Conservation (phyloP, 2,113 vertebrate genomes). For the Corythoichthys haematopterus region DNA sequence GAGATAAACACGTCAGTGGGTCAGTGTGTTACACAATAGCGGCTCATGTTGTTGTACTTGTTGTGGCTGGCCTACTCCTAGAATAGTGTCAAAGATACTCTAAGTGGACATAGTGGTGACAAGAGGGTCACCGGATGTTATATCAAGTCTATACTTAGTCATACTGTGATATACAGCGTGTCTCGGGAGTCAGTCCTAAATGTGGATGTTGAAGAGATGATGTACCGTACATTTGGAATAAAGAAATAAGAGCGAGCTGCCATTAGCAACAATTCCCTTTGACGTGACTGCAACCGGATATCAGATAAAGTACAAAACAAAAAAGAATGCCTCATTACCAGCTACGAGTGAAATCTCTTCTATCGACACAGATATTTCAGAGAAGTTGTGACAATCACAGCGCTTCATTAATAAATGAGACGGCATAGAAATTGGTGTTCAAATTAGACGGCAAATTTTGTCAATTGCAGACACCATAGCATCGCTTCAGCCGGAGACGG, state of each 20-base stretch:
- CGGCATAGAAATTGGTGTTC: neutral
- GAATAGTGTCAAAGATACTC: slow-evolving; percentile 45
- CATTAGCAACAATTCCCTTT: neutral
- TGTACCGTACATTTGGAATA: neutral
- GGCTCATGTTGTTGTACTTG: slow-evolving; percentile 4
- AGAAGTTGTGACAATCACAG: slow-evolving; percentile 11
- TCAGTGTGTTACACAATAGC: slow-evolving; percentile 21
- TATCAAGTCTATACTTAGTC: slow-evolving; percentile 31
- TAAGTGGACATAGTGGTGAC: slow-evolving; percentile 33
- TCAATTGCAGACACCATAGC: neutral
- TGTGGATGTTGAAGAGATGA: neutral
- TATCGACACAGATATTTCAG: neutral
- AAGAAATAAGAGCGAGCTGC: neutral
- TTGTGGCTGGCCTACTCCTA: slow-evolving; percentile 14
- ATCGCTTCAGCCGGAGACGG: slow-evolving; percentile 28
- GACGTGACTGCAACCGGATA: neutral
- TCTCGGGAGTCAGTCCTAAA: neutral
- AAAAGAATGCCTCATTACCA: neutral
- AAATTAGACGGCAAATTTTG: slow-evolving; percentile 11
- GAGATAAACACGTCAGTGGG: slow-evolving; percentile 11
- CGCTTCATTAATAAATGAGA: slow-evolving; percentile 9
- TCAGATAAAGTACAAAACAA: neutral
- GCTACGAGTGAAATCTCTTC: neutral
- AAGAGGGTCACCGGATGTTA: slow-evolving; percentile 35
- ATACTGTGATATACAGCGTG: slow-evolving; percentile 16